A percentile compares a stretch with the other conserved stretches of the same genome.
Conservation (phyloP, 2,888 invertebrate species). For the Drosophila kokeensis region DNA sequence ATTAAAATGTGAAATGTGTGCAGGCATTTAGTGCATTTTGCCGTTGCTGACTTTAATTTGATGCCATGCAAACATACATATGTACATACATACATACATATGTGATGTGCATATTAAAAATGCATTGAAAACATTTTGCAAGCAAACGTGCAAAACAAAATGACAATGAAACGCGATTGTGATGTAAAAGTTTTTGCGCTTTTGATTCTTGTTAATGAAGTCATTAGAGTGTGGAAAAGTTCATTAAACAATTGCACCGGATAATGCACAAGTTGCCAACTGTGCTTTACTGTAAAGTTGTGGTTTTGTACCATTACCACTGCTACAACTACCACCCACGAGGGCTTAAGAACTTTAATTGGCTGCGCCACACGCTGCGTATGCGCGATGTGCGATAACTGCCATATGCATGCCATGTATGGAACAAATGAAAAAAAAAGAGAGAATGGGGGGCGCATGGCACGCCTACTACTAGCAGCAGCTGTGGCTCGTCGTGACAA, state of each 20-base stretch:
- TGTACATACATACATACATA: too few species aligned
- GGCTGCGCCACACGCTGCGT: slow-evolving; percentile 76
- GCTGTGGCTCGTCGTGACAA: slow-evolving; percentile 40
- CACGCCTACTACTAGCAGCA: slow-evolving; percentile 15
- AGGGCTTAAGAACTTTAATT: slow-evolving; percentile 76
- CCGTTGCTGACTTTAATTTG: slow-evolving; percentile 31
- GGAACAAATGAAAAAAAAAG: slow-evolving; percentile 1
- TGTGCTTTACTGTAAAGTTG: slow-evolving; percentile 8
- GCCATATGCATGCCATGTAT: slow-evolving; percentile 53
- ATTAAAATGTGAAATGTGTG: slow-evolving; percentile 69
- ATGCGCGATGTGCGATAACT: slow-evolving; percentile 73
- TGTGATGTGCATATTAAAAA: slow-evolving; percentile 39
- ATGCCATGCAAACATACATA: slow-evolving; percentile 3
- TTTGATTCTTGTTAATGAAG: slow-evolving; percentile 68
- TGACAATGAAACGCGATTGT: slow-evolving; percentile 21
- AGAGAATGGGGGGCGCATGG: slow-evolving; percentile 3
- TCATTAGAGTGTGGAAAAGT: slow-evolving; percentile 75
- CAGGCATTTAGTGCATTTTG: slow-evolving; percentile 49
- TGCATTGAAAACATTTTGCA: slow-evolving; percentile 53
- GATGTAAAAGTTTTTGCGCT: slow-evolving; percentile 44
- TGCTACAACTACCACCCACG: slow-evolving; percentile 9
- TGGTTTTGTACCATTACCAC: slow-evolving; percentile 1
- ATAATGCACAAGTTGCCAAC: slow-evolving; percentile 63
- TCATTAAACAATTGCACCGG: slow-evolving; percentile 77
- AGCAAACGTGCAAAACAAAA: slow-evolving; percentile 17